These are phyloP conservation scores for Gonioctena quinquepunctata DNA, from an alignment of 1,140 invertebrate species.

Conservation along the genomic window DNA sequence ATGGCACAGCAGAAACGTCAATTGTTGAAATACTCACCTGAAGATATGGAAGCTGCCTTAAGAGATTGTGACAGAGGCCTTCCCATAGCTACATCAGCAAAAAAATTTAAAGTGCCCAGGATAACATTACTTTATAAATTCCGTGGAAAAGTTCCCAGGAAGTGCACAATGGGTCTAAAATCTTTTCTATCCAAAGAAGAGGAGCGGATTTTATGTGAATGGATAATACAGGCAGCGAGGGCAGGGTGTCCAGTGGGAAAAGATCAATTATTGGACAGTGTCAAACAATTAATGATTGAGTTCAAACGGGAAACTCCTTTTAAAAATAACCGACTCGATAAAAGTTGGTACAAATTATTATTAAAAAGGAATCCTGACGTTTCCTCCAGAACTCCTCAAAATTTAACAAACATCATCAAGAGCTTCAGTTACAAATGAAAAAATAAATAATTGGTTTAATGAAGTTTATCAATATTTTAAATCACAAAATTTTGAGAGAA, in stretches of 20 bases:
- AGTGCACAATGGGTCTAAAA: neutral
- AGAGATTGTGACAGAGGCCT: neutral
- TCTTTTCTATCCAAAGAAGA: neutral
- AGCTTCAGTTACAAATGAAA: neutral
- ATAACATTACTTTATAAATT: neutral
- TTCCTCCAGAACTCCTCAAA: neutral
- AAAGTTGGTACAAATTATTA: neutral
- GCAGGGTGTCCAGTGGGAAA: neutral
- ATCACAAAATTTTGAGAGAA: neutral
- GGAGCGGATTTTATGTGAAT: neutral
- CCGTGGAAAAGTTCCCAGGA: neutral
- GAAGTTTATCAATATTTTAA: neutral
- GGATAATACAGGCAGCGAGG: neutral
- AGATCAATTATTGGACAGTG: neutral
- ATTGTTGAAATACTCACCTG: neutral
- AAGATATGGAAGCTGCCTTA: neutral
- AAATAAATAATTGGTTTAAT: neutral
- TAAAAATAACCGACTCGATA: neutral
- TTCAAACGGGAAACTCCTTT: neutral
- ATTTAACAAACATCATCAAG: neutral
- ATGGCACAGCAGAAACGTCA: too few relatives aligned
- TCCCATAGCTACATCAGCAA: neutral
- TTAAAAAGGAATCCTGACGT: neutral
- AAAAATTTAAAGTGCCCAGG: neutral
- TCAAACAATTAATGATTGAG: neutral